Base-by-base conservation (phyloP, 1,140 invertebrate genomes). In the Pemphigus obesinymphae region DNA sequence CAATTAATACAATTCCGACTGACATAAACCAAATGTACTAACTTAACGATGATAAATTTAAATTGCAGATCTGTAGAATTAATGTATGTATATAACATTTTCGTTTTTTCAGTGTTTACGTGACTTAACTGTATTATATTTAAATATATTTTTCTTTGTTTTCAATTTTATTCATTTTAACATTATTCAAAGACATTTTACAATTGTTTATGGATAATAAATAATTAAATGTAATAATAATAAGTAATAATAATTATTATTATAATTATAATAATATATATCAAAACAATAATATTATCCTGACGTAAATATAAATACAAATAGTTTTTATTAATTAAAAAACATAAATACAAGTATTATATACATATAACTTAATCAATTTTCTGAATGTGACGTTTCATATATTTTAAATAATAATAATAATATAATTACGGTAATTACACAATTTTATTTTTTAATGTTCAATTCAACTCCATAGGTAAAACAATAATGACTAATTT, bases 261-360 rank as follows among this genome's bases (percentile, higher is more conserved):
- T 53, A 55, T 76, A 55, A 76, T 78, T 17, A 45, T 78, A 55
- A 70, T 45, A 70, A 55, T 37, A 58, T 78, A 78, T 55, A 75
- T 76, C 73, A 78, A 78, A 78, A 78, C 73, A 78, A 78, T 78
- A 55, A 58, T 37, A 78, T 78, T 78, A 78, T 53, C 37, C 8
- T 55, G 73, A 78, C 50, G 31, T 78, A 78, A 78, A 55, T 76
- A 76, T 55, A 76, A 76, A 78, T 78, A 78, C 73, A 78, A 78
- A 78, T 78, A 78, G 50, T 78, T 78, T 70, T 78, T 78, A 78
- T 78, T 55, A 78, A 78, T 55, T 58, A 78, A 78, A 76, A 78
- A 78, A 78, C 73, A 78, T 58, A 78, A 34, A 58, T 78, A 78
- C 53, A 78, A 55, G 53, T 78, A 78, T 53, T 78, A 78, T 78